Conservation (phyloP, 2,113 vertebrate species). For the Neodontobutis hainanensis region DNA sequence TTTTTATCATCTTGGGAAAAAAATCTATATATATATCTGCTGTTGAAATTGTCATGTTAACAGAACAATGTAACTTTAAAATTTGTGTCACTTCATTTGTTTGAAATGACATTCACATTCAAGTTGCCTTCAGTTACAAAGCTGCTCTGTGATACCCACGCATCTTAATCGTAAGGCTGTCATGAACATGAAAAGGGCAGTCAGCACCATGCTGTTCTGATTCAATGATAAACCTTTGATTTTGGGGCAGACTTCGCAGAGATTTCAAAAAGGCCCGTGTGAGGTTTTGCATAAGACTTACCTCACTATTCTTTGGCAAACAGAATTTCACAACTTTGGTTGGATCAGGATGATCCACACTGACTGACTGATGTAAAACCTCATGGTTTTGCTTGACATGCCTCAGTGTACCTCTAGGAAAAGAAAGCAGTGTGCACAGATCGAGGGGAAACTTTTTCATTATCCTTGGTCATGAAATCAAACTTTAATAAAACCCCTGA, state of each 20-base stretch:
- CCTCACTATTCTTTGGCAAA: too few relatives aligned
- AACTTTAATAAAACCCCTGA: neutral
- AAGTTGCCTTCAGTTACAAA: neutral
- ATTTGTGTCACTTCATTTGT: conserved; percentile 1
- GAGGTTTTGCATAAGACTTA: too few relatives aligned
- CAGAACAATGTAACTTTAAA: neutral
- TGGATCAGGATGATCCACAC: too few relatives aligned
- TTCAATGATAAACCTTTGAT: too few relatives aligned
- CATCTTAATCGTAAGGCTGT: neutral
- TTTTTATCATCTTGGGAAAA: neutral
- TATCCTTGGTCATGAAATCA: neutral
- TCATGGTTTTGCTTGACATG: too few relatives aligned
- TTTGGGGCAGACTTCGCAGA: too few relatives aligned
- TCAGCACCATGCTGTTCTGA: neutral
- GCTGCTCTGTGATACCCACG: neutral
- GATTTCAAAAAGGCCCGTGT: too few relatives aligned
- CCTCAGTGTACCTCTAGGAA: too few relatives aligned
- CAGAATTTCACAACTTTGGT: too few relatives aligned
- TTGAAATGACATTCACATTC: neutral
- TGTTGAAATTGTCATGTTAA: conserved; percentile 5
- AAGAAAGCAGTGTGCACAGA: neutral
- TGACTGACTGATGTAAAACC: too few relatives aligned
- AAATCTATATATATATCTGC: conserved; percentile 2
- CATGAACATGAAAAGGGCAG: neutral
- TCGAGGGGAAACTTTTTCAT: neutral